These are phyloP conservation scores for Andrena praecox DNA, from an alignment of 2,888 invertebrate genomes.

Conservation along the genomic window DNA sequence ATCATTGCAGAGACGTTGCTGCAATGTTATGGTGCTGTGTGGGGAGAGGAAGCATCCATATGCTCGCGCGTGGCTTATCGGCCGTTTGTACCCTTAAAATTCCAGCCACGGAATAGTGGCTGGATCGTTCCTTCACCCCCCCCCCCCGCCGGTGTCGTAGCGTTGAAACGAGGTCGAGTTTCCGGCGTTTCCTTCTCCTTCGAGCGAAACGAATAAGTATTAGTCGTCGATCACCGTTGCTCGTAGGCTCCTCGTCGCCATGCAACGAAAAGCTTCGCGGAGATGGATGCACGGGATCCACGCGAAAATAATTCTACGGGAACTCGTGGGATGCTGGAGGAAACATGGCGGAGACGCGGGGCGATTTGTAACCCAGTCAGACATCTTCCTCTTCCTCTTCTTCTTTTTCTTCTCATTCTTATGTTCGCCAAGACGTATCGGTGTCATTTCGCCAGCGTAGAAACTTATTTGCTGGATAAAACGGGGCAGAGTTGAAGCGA, in stretches of 20 bases:
- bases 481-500: background rate
- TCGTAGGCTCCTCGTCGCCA: conserved; percentile 7
- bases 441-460: background rate
- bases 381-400: background rate
- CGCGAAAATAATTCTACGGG: conserved; percentile 19
- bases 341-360: background rate
- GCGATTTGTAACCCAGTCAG: conserved; percentile 30
- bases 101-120: conserved; percentile 43
- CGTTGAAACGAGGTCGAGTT: conserved; percentile 9
- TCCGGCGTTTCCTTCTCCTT: conserved; percentile 16
- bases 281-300: conserved; percentile 7
- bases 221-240: conserved; percentile 56
- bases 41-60: background rate
- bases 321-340: background rate
- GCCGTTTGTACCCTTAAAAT: conserved; percentile 34
- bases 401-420: background rate
- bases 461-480: background rate
- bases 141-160: background rate
- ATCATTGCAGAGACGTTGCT: too few species aligned
- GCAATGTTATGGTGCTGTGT: too few species aligned
- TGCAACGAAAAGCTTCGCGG: background rate
- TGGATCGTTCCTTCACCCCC: conserved; percentile 29
- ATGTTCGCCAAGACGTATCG: conserved; percentile 11
- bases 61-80: background rate
- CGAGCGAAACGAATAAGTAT: conserved; percentile 23